These are phyloP conservation scores for Pyrocephalus nanus DNA, from an alignment of 2,797 vertebrate species.

Conservation along the genomic window DNA sequence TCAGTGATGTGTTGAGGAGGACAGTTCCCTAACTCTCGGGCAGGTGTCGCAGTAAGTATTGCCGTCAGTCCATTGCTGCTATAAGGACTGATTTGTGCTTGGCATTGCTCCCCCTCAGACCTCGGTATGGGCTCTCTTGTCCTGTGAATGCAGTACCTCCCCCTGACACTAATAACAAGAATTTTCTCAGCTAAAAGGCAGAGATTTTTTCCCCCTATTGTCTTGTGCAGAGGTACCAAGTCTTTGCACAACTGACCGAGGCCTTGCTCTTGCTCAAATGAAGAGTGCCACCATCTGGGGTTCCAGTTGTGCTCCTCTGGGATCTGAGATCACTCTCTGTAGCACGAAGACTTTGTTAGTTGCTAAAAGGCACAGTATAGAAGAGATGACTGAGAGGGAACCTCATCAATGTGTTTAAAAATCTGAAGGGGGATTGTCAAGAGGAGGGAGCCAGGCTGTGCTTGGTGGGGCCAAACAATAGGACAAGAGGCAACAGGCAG, in stretches of 20 bases:
- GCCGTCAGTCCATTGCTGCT: not conserved
- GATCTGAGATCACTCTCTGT: not conserved
- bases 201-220: not conserved
- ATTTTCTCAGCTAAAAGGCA: not conserved
- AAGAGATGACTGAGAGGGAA: not conserved
- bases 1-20: not conserved
- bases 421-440: not conserved
- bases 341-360: not conserved
- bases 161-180: not conserved
- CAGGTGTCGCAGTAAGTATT: slow-evolving; percentile 53
- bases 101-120: not conserved
- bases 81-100: not conserved
- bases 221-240: not conserved
- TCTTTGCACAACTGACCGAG: not conserved
- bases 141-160: not conserved
- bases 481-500: not conserved
- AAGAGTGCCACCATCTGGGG: not conserved
- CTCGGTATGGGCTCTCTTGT: not conserved
- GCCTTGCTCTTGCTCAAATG: not conserved
- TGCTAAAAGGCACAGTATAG: not conserved
- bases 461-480: not conserved
- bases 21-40: slow-evolving; percentile 21
- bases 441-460: not conserved
- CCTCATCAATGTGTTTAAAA: not conserved
- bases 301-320: not conserved